These are phyloP conservation scores for Teleopsis dalmanni DNA, from an alignment of 1,140 invertebrate species.

Conservation along the genomic window DNA sequence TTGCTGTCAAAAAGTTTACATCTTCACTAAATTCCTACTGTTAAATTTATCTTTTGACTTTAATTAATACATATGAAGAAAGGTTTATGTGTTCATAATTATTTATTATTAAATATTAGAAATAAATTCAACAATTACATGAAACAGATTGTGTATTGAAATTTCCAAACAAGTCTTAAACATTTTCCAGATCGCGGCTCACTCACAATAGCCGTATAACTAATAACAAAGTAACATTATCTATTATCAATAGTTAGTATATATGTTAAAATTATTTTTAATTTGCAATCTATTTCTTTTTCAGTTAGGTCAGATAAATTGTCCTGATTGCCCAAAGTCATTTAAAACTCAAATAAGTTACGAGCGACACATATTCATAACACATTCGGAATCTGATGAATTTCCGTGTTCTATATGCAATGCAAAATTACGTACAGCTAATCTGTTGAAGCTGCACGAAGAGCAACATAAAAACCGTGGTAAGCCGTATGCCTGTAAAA, in stretches of 20 bases:
- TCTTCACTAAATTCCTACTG: too few species aligned
- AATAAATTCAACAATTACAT: too few species aligned
- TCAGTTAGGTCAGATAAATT: conserved; percentile 39
- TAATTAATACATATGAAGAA: too few species aligned
- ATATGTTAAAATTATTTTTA: neutral
- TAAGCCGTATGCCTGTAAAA: conserved; percentile 41
- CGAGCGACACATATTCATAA: conserved; percentile 40
- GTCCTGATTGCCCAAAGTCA: conserved; percentile 43
- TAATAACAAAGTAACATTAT: neutral
- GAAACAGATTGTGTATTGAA: too few species aligned
- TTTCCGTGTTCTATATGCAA: conserved; percentile 39
- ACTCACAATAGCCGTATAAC: too few species aligned
- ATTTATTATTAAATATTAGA: too few species aligned
- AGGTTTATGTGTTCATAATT: too few species aligned
- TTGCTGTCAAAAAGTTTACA: too few species aligned
- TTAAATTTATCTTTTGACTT: too few species aligned
- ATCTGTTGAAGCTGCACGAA: conserved; percentile 32
- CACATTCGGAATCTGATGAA: conserved; percentile 34
- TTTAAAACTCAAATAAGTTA: conserved; percentile 41
- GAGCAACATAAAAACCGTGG: conserved; percentile 36
- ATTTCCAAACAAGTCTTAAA: too few species aligned
- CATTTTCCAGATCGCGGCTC: too few species aligned
- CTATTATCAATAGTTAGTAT: neutral
- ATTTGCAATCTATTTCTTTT: neutral
- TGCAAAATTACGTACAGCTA: conserved; percentile 34